These are phyloP conservation scores for Argyra leucocephala DNA, from an alignment of 2,888 invertebrate species.

Conservation along the genomic window DNA sequence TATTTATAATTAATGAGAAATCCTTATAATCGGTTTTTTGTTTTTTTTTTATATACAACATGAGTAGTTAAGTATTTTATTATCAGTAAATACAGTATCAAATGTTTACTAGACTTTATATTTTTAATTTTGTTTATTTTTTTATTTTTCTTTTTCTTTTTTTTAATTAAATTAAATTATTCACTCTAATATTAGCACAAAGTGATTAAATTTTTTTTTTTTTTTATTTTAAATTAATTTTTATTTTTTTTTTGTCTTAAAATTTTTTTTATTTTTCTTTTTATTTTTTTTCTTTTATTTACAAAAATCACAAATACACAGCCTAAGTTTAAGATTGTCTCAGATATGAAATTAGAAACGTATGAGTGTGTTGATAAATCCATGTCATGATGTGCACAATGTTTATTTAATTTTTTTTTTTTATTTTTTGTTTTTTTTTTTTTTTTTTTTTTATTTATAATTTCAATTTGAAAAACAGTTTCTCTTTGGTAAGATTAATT, in stretches of 20 bases:
- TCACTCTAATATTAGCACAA: constrained; percentile 4
- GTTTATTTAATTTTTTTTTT: background rate
- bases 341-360: background rate
- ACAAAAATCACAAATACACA: constrained; percentile 6
- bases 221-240: background rate
- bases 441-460: background rate
- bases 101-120: no score
- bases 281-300: background rate
- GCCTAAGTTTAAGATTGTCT: constrained; percentile 6
- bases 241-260: background rate
- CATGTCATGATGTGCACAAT: no score
- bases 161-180: background rate
- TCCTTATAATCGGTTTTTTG: no score
- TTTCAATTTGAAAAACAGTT: no score
- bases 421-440: background rate
- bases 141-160: background rate
- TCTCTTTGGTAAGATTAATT: no score
- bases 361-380: no score
- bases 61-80: no score
- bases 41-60: no score
- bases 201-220: constrained; percentile 2
- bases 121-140: background rate
- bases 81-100: no score
- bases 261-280: background rate
- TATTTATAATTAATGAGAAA: no score